A percentile compares a stretch with the other conserved stretches of the same genome.
phyloP scores from a whole-genome alignment of 2,113 vertebrate genomes.

The Calyptomena viridis region DNA sequence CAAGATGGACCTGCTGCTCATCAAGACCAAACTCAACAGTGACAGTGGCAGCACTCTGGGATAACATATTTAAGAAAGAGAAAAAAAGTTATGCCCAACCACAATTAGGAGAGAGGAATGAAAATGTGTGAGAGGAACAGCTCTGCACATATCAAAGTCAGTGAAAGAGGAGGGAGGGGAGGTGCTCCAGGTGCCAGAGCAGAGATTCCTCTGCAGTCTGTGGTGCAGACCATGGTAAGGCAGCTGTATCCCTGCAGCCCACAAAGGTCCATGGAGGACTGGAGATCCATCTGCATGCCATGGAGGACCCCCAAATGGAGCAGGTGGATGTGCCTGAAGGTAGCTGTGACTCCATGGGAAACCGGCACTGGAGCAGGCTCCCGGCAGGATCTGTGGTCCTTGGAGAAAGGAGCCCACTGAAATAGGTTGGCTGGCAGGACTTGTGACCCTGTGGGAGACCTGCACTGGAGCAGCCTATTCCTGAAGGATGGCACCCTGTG shows the following conservation, averaged over 20 bases:
- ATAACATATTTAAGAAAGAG: background rate
- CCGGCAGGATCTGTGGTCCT: background rate
- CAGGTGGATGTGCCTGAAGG: background rate
- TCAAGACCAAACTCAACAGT: background rate
- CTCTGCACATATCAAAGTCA: background rate
- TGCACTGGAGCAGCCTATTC: background rate
- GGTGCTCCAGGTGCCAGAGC: rapidly evolving
- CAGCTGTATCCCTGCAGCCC: background rate
- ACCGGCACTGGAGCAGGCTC: rapidly evolving
- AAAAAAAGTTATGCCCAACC: background rate
- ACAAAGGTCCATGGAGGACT: background rate
- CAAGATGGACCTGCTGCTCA: background rate
- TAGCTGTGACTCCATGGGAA: background rate
- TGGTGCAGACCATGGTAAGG: background rate
- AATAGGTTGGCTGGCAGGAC: background rate
- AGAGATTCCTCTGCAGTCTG: background rate
- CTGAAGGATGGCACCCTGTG: background rate
- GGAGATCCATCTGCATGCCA: background rate
- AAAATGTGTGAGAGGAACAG: background rate
- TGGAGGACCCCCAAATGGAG: background rate
- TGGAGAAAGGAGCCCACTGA: background rate
- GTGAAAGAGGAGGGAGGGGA: background rate
- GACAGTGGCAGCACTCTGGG: background rate
- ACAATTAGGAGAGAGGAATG: background rate
- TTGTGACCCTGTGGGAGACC: background rate